phyloP scores from a whole-genome alignment of 2,888 invertebrate genomes.

The Phymatocera aterrima region DNA sequence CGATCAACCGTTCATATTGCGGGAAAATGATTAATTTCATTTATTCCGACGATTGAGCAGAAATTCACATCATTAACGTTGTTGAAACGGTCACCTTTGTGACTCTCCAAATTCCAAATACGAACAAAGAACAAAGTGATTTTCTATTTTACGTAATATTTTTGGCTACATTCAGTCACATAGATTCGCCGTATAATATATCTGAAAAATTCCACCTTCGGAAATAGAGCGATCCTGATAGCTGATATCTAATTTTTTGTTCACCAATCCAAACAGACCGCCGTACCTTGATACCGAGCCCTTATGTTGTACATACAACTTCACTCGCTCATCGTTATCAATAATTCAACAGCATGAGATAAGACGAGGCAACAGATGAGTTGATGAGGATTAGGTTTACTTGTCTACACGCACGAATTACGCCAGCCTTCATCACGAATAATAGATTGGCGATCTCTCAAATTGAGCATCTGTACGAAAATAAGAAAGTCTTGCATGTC shows the following conservation, averaged over 20 bases:
- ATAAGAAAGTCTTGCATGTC: no score
- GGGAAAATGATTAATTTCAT: conserved; percentile 61
- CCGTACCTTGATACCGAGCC: neutral
- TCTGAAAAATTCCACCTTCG: neutral
- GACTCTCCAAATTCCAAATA: neutral
- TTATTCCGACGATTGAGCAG: neutral
- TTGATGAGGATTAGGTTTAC: neutral
- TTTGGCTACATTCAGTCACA: no score
- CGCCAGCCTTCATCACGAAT: neutral
- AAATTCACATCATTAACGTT: neutral
- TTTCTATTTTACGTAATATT: no score
- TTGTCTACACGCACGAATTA: neutral
- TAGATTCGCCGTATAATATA: neutral
- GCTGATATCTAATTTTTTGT: neutral
- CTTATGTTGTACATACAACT: neutral
- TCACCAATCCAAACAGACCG: conserved; percentile 4
- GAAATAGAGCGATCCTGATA: neutral
- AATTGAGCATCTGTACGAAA: neutral
- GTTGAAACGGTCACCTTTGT: neutral
- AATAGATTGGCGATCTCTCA: no score
- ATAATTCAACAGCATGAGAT: conserved; percentile 4
- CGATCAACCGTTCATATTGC: conserved; percentile 53
- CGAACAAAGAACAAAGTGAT: no score
- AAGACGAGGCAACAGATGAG: neutral
- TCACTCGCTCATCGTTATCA: conserved; percentile 1